These are phyloP conservation scores for Barnardius zonarius DNA, from an alignment of 2,113 vertebrate species.

Conservation along the genomic window DNA sequence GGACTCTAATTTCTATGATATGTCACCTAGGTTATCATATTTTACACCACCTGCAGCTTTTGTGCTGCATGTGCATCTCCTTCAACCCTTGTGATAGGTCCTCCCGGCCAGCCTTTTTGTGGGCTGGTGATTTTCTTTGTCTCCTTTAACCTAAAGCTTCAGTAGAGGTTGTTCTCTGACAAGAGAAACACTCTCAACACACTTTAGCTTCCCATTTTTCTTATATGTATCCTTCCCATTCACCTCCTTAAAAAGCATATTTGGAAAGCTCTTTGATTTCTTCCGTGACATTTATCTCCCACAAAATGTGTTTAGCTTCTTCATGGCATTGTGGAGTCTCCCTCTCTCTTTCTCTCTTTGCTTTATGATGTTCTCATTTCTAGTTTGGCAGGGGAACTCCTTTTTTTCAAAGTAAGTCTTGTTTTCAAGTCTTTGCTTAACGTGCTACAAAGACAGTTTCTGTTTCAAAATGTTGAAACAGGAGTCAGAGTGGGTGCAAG, in stretches of 20 bases:
- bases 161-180: neutral
- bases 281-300: neutral
- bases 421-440: neutral
- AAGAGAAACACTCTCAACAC: neutral
- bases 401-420: neutral
- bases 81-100: neutral
- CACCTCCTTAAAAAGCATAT: neutral
- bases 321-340: neutral
- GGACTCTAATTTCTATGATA: slow-evolving; percentile 41
- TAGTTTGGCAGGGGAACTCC: neutral
- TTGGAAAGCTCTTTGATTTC: neutral
- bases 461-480: neutral
- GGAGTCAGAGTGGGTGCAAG: neutral
- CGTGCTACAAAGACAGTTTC: neutral
- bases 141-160: neutral
- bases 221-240: neutral
- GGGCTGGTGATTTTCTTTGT: slow-evolving; percentile 8
- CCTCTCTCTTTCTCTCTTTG: neutral
- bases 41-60: neutral
- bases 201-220: neutral
- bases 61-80: slow-evolving; percentile 29
- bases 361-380: neutral
- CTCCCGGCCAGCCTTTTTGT: slow-evolving; percentile 17
- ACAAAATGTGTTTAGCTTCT: neutral
- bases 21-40: slow-evolving; percentile 25